A percentile compares a stretch with the other conserved stretches of the same genome.
phyloP scores from a whole-genome alignment of 2,888 invertebrate species.

The Sphinx pinastri region DNA sequence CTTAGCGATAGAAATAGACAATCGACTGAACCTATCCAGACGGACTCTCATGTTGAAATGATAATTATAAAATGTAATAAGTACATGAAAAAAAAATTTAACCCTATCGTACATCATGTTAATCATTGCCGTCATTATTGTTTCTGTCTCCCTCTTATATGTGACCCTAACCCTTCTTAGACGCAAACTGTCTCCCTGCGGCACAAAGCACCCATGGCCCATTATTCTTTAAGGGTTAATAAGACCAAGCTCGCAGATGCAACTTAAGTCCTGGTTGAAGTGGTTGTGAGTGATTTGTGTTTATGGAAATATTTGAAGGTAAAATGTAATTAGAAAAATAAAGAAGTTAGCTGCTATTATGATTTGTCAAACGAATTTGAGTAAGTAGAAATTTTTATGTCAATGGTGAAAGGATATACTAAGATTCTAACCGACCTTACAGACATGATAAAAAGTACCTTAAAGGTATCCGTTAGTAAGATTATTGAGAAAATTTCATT shows the following conservation, averaged over 20 bases:
- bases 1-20: too few species aligned
- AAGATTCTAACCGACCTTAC: too few species aligned
- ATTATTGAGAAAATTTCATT: too few species aligned
- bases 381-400: too few species aligned
- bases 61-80: background rate
- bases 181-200: constrained; percentile 12
- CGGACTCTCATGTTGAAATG: too few species aligned
- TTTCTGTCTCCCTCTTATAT: background rate
- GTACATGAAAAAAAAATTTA: background rate
- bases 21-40: too few species aligned
- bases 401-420: too few species aligned
- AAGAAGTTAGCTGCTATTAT: background rate
- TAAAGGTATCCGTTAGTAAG: too few species aligned
- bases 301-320: background rate
- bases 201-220: constrained; percentile 7
- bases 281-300: constrained; percentile 32
- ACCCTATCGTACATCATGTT: background rate
- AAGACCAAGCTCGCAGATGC: constrained; percentile 56
- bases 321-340: background rate
- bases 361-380: too few species aligned
- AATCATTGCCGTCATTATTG: background rate
- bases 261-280: constrained; percentile 57
- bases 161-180: background rate
- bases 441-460: too few species aligned
- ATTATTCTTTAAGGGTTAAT: constrained; percentile 25